Conservation (phyloP, 2,888 invertebrate genomes). For the Andrena haemorrhoa region DNA sequence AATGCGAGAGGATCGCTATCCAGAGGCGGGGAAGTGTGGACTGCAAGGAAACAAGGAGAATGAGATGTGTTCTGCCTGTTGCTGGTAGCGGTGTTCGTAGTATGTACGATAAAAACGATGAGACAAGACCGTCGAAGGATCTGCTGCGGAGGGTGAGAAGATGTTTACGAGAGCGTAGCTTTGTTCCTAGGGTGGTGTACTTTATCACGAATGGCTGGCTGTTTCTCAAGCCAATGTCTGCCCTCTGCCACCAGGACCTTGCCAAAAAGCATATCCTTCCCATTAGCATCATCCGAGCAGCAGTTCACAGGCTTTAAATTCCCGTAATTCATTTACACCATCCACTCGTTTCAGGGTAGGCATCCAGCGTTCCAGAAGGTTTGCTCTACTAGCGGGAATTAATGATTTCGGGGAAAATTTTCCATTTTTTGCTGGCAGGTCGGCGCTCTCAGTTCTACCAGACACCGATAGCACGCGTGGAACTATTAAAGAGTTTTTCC, state of each 20-base stretch:
- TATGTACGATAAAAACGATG: slow-evolving; percentile 67
- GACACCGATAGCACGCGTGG: slow-evolving; percentile 65
- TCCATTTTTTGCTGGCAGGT: slow-evolving; percentile 33
- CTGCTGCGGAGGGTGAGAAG: slow-evolving; percentile 55
- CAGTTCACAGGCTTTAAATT: no score
- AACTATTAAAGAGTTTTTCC: slow-evolving; percentile 71
- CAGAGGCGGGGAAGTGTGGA: slow-evolving; percentile 44
- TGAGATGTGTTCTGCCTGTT: slow-evolving; percentile 75
- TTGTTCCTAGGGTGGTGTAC: slow-evolving; percentile 66
- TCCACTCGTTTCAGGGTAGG: neutral
- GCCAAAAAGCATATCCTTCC: no score
- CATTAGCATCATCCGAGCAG: no score
- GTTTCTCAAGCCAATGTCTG: slow-evolving; percentile 16
- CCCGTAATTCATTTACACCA: neutral
- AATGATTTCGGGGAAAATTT: slow-evolving; percentile 53
- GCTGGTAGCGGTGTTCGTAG: slow-evolving; percentile 64
- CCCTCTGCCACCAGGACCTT: neutral
- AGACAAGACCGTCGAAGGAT: slow-evolving; percentile 61
- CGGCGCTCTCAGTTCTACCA: slow-evolving; percentile 58
- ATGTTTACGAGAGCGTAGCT: slow-evolving; percentile 71
- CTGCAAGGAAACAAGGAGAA: slow-evolving; percentile 28
- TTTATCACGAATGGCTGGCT: slow-evolving; percentile 67
- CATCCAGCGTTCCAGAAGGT: neutral
- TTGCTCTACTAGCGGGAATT: slow-evolving; percentile 28
- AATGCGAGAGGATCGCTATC: slow-evolving; percentile 56